Evolutionary conservation across 2,888 invertebrate genomes (phyloP).

Genomic region (Lasioglossum malachurum): DNA sequence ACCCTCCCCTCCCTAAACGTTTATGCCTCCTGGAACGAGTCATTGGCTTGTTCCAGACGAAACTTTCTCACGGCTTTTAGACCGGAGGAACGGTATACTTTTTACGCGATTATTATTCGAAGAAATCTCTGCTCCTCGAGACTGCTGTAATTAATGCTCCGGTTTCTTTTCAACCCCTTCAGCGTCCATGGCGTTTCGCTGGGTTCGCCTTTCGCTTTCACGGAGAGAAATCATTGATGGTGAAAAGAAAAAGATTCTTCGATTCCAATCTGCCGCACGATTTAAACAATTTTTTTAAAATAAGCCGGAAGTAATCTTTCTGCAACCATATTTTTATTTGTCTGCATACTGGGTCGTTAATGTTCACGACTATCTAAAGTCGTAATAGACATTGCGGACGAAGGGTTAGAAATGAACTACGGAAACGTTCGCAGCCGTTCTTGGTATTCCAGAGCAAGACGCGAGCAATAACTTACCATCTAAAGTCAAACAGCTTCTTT

Average conservation of each 20-base stretch:
- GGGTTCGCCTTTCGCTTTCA: too few relatives aligned
- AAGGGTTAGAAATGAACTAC: too few relatives aligned
- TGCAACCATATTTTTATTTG: too few relatives aligned
- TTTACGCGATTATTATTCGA: background rate
- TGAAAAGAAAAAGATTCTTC: background rate
- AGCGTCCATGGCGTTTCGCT: background rate
- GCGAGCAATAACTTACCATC: background rate
- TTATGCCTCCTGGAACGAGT: constrained; percentile 25
- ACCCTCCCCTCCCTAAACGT: constrained; percentile 16
- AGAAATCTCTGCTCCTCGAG: background rate
- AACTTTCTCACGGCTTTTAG: background rate
- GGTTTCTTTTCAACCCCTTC: background rate
- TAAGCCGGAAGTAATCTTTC: too few relatives aligned
- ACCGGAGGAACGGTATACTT: background rate
- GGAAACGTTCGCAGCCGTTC: background rate
- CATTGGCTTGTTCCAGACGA: background rate
- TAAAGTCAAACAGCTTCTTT: background rate
- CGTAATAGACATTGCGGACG: too few relatives aligned
- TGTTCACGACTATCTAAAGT: too few relatives aligned
- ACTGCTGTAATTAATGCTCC: background rate
- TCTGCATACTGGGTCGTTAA: too few relatives aligned
- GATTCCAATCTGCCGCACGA: too few relatives aligned
- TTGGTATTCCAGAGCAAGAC: background rate
- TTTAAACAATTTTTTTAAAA: too few relatives aligned
- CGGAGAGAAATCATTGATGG: background rate